Evolutionary conservation across 2,888 invertebrate species (phyloP).

Genomic region (Drymonia ruficornis): DNA sequence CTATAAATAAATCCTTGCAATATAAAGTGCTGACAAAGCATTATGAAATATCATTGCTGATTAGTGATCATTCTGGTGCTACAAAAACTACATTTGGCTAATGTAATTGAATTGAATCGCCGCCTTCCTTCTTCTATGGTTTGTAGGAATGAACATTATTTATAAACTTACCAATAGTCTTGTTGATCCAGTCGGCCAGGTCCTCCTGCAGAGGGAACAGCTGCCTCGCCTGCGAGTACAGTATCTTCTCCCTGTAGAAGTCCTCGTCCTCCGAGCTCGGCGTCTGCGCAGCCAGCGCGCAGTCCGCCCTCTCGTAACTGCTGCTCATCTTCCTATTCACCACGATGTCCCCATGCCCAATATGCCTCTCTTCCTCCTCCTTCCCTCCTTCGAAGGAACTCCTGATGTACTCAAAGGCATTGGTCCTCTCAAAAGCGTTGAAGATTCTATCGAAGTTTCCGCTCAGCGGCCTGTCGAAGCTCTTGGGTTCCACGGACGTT

Average conservation of each 20-base stretch:
- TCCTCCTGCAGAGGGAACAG: conserved; percentile 94
- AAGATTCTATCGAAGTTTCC: conserved; percentile 81
- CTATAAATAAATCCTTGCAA: not conserved
- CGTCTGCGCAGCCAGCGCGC: conserved; percentile 80
- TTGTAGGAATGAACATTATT: too few species aligned
- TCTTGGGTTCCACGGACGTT: conserved; percentile 62
- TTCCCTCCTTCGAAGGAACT: conserved; percentile 52
- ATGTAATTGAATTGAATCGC: too few species aligned
- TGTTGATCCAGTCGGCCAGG: conserved; percentile 94
- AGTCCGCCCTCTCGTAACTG: conserved; percentile 78
- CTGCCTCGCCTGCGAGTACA: conserved; percentile 91
- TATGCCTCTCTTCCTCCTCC: conserved; percentile 58
- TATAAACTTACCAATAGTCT: conserved; percentile 89
- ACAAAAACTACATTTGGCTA: too few species aligned
- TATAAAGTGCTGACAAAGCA: not conserved
- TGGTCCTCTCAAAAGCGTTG: conserved; percentile 79
- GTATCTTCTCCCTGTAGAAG: conserved; percentile 89
- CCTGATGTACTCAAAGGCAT: conserved; percentile 75
- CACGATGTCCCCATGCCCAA: conserved; percentile 72
- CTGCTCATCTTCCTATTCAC: conserved; percentile 78
- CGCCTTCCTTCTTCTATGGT: too few species aligned
- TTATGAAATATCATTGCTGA: not conserved
- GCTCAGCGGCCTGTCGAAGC: conserved; percentile 73
- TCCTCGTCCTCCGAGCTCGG: conserved; percentile 86
- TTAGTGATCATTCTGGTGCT: too few species aligned